Base-by-base conservation (phyloP, 2,888 invertebrate species). In the Agrilus cyanescens region DNA sequence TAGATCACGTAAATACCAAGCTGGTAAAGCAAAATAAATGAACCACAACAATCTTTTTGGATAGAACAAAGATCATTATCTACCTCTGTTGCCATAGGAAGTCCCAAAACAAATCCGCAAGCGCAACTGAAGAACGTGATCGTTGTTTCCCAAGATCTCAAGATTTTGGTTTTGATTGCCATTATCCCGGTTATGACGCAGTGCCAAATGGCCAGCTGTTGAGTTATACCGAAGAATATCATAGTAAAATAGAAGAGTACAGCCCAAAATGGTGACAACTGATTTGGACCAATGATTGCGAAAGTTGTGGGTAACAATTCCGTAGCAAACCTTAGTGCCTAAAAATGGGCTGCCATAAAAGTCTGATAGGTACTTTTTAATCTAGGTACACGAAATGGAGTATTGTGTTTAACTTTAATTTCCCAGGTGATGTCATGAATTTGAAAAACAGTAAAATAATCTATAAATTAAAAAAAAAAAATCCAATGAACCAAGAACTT, bases 201-300 rank as follows among this genome's bases (percentile, higher is more conserved):
- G 60, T 90, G 88, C 91, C 91, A 91, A 58, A 91, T 82, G 1
- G 88, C 89, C 53, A 90, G 70, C 68, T 90, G 83, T 56, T 91
- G 91, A 4, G 86, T 87, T 45, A 93, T 75, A 1, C 90, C 91
- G 59, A 93, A 88, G 56, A 87, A 71, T 50, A 90, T 85, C 45
- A 91, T 73, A 51, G 82, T 80, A 59, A 85, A 82, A 66, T 87
- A 91, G 59, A 89, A 86, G 37, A 90, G 73, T 8, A 87, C 83
- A 0, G 87, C 82, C 91, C 91, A 93, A 50, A 87, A 83, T 40
- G 90, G 87, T 0, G 89, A 88, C 4, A 91, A 68, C 60, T 78
- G 74, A 44, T 82, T 76, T 34, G 82, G 73, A 1, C 85, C 85
- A 42, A 88, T 66, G 16, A 85, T 69, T 0, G 88, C 85, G 20